Percentiles rank a stretch among this genome's conserved stretches.
Conservation (phyloP, 2,888 invertebrate genomes). For the Molorchus minor region DNA sequence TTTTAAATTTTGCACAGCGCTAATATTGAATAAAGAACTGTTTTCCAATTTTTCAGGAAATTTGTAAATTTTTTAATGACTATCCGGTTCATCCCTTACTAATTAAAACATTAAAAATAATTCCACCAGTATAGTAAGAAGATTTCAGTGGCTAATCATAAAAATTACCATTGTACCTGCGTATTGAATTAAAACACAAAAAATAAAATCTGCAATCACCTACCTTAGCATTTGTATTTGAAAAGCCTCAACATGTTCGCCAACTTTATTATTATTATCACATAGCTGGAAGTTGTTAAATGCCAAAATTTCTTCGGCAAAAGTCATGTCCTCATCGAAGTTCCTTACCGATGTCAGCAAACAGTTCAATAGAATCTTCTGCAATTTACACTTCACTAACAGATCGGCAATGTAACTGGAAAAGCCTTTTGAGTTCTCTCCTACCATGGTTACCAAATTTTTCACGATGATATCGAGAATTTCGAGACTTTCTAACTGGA, state of each 20-base stretch:
- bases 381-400: conserved; percentile 80
- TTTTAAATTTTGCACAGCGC: too few species aligned
- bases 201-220: too few species aligned
- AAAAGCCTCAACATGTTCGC: conserved; percentile 73
- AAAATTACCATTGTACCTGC: too few species aligned
- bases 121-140: too few species aligned
- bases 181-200: too few species aligned
- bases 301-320: conserved; percentile 78
- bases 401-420: conserved; percentile 80
- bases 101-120: too few species aligned
- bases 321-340: conserved; percentile 68
- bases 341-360: conserved; percentile 78
- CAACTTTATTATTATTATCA: conserved; percentile 67
- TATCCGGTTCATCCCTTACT: too few species aligned
- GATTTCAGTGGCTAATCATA: too few species aligned
- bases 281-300: conserved; percentile 75
- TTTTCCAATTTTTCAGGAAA: too few species aligned
- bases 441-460: conserved; percentile 77
- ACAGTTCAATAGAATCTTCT: conserved; percentile 84
- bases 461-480: conserved; percentile 76
- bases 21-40: too few species aligned
- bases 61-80: too few species aligned
- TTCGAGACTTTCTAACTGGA: conserved; percentile 80
- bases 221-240: conserved; percentile 73
- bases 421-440: conserved; percentile 79